A percentile compares a stretch with the other conserved stretches of the same genome.
Evolutionary conservation across 2,113 vertebrate species (phyloP).

Genomic region (Oxyruncus cristatus): DNA sequence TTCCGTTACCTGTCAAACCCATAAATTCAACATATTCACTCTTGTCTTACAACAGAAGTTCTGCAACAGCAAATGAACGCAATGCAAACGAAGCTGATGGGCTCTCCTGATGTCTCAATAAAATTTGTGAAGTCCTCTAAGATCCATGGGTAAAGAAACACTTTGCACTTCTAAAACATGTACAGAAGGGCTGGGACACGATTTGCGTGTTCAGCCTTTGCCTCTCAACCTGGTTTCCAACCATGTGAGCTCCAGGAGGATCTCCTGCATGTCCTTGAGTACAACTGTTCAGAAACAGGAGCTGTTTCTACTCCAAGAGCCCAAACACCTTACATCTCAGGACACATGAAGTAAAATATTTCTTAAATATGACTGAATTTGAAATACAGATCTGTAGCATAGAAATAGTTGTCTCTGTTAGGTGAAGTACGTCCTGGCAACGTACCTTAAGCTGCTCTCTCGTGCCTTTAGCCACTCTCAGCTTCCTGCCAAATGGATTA

Average conservation of each 20-base stretch:
- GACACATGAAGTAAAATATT: neutral
- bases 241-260: neutral
- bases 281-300: neutral
- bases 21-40: neutral
- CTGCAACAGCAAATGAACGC: neutral
- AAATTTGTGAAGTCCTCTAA: neutral
- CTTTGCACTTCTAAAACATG: neutral
- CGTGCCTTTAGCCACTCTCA: neutral
- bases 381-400: neutral
- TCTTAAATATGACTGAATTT: neutral
- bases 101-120: fast-evolving
- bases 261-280: neutral
- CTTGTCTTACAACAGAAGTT: neutral
- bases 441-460: neutral
- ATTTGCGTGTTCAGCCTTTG: neutral
- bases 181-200: neutral
- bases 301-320: neutral
- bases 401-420: neutral
- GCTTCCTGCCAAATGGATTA: conserved; percentile 20
- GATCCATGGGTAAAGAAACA: neutral
- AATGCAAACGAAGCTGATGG: neutral
- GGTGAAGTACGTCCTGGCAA: neutral
- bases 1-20: neutral
- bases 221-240: neutral
- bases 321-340: neutral